Base-by-base conservation (phyloP, 1,140 invertebrate genomes). In the Papilio xuthus region DNA sequence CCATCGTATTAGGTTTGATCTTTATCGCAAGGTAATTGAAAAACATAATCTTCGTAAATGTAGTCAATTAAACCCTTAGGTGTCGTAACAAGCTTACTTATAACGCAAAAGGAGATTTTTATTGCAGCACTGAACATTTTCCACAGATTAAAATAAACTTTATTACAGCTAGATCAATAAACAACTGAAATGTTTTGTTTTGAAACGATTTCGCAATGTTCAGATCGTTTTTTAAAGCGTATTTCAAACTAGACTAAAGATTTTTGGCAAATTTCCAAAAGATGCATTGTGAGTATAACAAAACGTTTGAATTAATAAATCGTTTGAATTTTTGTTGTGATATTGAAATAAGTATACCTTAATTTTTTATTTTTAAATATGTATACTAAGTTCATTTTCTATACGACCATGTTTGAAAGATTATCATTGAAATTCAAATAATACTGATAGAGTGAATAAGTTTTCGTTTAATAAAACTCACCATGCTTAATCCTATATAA, bases 231-330 rank as follows among this genome's bases (percentile, higher is more conserved):
- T 75, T 74, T 74, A 50, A 53, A 74, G 28, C 12, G 32, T 26
- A 60, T 76, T 60, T 76, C 32, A 37, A 6, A 23, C n/a, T 41
- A 76, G 53, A 28, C 32, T n/a, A n/a, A n/a, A 76, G 53, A 60
- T 60, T 53, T 75, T 76, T 76, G 73, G 73, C 50, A 41, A 4
- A 41, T 10, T 28, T 60, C 73, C 73, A 76, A 60, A n/a, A 32
- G 50, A 60, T 18, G 18, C 47, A 50, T 47, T 47, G 42, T 28
- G 41, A 76, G 23, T 76, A 60, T 76, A 26, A 76, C 37, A 53
- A 63, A 63, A 28, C 0, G 12, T 28, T 6, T 28, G 28, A 15
- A 63, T 28, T 1, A 23, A 20, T 26, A 26, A n/a, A n/a, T n/a
- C 53, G 20, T 60, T 60, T 10, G 0, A n/a, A 7, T 56, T 56